Conservation (phyloP, 2,113 vertebrate genomes). For the Columba livia region DNA sequence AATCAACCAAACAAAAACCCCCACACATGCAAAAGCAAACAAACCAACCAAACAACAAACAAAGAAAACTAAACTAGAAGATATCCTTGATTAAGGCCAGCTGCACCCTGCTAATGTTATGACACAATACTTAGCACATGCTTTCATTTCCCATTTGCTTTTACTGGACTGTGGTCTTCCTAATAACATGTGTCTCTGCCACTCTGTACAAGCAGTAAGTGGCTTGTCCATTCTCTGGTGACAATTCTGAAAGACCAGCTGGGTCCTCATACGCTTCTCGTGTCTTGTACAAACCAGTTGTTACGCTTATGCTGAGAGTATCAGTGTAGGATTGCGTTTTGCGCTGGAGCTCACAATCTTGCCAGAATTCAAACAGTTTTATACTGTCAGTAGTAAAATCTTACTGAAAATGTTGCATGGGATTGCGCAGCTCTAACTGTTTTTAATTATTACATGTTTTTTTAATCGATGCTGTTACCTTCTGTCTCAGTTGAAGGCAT, state of each 20-base stretch:
- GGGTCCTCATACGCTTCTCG: not conserved
- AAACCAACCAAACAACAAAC: too few species aligned
- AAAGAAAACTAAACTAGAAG: not conserved
- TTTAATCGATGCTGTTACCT: not conserved
- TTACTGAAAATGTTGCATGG: not conserved
- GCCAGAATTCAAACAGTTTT: not conserved
- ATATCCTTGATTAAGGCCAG: not conserved
- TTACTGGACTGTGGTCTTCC: not conserved
- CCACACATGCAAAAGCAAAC: too few species aligned
- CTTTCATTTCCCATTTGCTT: not conserved
- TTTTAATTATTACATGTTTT: not conserved
- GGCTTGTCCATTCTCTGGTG: not conserved
- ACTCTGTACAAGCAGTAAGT: not conserved
- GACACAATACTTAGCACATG: too few species aligned
- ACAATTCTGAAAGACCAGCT: not conserved
- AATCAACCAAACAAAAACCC: too few species aligned
- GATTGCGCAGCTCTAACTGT: not conserved
- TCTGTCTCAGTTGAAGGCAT: not conserved
- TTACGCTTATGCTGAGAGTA: not conserved
- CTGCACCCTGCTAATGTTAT: not conserved
- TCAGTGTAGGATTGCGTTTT: not conserved
- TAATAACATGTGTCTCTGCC: not conserved
- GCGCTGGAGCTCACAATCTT: not conserved
- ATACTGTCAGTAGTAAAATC: not conserved
- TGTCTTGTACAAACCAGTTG: not conserved